phyloP scores from a whole-genome alignment of 2,888 invertebrate species.

The Lithophane ornitopus region DNA sequence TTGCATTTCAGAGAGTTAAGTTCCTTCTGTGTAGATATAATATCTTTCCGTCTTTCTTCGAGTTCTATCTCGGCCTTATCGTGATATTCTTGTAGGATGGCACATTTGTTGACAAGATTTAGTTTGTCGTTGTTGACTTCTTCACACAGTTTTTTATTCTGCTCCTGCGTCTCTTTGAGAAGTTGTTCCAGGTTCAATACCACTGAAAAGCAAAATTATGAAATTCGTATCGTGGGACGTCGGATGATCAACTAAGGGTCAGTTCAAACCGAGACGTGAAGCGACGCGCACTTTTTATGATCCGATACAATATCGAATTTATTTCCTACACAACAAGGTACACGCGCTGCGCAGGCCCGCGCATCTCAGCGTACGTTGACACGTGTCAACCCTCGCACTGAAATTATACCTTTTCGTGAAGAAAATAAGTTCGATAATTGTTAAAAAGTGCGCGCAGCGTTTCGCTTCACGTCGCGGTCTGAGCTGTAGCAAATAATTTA shows the following conservation, averaged over 20 bases:
- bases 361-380: too few species aligned
- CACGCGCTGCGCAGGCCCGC: too few species aligned
- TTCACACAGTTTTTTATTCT: conserved; percentile 70
- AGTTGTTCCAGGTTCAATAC: conserved; percentile 74
- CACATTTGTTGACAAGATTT: conserved; percentile 74
- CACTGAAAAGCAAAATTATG: conserved; percentile 71
- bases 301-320: too few species aligned
- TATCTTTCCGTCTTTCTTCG: conserved; percentile 74
- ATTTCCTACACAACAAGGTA: too few species aligned
- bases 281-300: too few species aligned
- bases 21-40: conserved; percentile 69
- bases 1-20: conserved; percentile 63
- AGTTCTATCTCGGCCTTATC: conserved; percentile 76
- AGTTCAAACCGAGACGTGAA: too few species aligned
- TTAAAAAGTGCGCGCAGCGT: too few species aligned
- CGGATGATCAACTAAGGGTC: not conserved
- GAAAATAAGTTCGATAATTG: too few species aligned
- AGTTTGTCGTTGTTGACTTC: conserved; percentile 72
- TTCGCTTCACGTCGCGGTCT: too few species aligned
- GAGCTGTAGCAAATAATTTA: not conserved
- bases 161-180: conserved; percentile 71
- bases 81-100: conserved; percentile 76
- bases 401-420: too few species aligned
- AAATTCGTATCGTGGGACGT: not conserved
- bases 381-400: too few species aligned